phyloP scores from a whole-genome alignment of 2,113 vertebrate species.

The Seriola dumerili region DNA sequence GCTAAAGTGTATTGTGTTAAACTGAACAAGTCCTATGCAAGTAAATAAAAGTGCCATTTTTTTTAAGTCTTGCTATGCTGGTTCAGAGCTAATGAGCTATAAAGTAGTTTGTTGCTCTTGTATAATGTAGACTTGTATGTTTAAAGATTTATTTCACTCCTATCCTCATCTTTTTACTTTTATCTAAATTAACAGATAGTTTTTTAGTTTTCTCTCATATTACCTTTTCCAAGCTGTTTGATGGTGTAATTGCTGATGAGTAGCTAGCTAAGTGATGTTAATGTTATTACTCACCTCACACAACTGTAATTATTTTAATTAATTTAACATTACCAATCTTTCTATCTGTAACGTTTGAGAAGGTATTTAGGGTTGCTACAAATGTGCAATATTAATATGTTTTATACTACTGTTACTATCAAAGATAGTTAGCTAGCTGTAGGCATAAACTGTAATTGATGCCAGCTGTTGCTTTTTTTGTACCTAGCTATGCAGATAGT shows the following conservation, averaged over 20 bases:
- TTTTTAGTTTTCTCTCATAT: background rate
- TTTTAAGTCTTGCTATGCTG: background rate
- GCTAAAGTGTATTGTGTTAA: background rate
- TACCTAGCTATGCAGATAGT: no score
- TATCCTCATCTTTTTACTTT: background rate
- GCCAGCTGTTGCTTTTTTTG: background rate
- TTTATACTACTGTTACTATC: no score
- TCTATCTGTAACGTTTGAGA: no score
- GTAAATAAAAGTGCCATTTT: background rate
- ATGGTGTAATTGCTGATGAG: no score
- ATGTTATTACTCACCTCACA: no score
- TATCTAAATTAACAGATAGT: no score
- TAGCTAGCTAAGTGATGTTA: no score
- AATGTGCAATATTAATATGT: background rate
- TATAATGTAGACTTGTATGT: background rate
- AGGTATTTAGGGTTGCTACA: background rate
- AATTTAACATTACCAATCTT: no score
- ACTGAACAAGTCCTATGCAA: constrained; percentile 1
- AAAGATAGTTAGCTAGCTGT: no score
- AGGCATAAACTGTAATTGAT: background rate
- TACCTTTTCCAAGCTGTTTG: no score
- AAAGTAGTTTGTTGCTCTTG: background rate
- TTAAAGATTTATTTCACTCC: no score
- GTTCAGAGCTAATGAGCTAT: constrained; percentile 1
- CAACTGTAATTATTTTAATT: no score